Evolutionary conservation across 2,797 vertebrate species (phyloP).

Genomic region (Remorina albescens): DNA sequence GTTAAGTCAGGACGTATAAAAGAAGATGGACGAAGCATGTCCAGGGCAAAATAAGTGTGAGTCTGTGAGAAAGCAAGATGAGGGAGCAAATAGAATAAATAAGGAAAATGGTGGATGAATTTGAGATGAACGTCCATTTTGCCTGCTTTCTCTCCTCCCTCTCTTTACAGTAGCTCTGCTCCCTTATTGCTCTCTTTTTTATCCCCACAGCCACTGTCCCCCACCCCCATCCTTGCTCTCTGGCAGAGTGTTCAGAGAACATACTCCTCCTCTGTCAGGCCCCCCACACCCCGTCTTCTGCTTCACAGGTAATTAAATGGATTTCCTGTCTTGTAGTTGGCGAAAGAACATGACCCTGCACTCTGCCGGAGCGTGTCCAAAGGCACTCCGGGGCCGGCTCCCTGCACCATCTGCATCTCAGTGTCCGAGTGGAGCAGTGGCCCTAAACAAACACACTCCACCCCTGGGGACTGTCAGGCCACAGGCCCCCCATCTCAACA

Average conservation of each 20-base stretch:
- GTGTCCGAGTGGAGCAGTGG: slow-evolving; percentile 82
- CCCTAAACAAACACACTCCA: slow-evolving; percentile 84
- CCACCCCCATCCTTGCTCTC: slow-evolving; percentile 21
- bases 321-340: slow-evolving; percentile 99
- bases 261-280: slow-evolving; percentile 93
- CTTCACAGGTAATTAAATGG: slow-evolving; percentile 99
- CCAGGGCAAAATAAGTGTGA: not conserved
- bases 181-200: slow-evolving; percentile 53
- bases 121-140: slow-evolving; percentile 26
- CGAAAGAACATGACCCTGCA: slow-evolving; percentile 95
- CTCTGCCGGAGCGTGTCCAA: slow-evolving; percentile 89
- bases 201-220: slow-evolving; percentile 26
- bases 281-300: slow-evolving; percentile 92
- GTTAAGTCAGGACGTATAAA: slow-evolving; percentile 15
- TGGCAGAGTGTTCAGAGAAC: slow-evolving; percentile 91
- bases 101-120: slow-evolving; percentile 34
- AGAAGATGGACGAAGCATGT: slow-evolving; percentile 38
- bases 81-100: slow-evolving; percentile 59
- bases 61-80: slow-evolving; percentile 15
- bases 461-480: slow-evolving; percentile 75
- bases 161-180: slow-evolving; percentile 54
- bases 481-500: slow-evolving; percentile 70
- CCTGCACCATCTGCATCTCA: slow-evolving; percentile 85
- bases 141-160: slow-evolving; percentile 28
- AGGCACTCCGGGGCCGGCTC: slow-evolving; percentile 89